Evolutionary conservation across 2,797 vertebrate species (phyloP).

Genomic region (Sebastolobus altivelis): DNA sequence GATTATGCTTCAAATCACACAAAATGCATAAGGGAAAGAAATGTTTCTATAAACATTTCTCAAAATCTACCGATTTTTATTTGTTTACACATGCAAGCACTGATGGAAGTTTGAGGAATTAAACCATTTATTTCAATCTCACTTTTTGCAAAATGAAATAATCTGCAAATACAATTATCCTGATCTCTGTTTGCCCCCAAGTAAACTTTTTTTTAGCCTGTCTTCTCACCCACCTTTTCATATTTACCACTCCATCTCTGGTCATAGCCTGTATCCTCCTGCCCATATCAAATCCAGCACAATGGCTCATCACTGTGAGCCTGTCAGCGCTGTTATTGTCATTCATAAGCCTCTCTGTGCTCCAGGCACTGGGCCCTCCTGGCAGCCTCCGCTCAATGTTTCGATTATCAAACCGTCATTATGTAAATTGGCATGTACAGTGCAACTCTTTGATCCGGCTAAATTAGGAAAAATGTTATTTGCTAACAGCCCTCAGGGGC

Average conservation of each 20-base stretch:
- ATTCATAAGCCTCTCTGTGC: conserved; percentile 75
- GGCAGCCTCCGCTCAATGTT: conserved; percentile 62
- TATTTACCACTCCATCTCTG: conserved; percentile 19
- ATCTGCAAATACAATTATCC: neutral
- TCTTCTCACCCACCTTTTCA: conserved; percentile 1
- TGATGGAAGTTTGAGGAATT: neutral
- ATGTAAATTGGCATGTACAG: conserved; percentile 85
- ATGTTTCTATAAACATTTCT: neutral
- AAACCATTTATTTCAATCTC: neutral
- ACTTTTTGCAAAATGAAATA: neutral
- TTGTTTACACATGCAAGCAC: neutral
- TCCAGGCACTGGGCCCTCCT: conserved; percentile 71
- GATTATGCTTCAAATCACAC: neutral
- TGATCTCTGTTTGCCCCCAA: neutral
- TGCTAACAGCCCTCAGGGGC: conserved; percentile 65
- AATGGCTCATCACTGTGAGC: conserved; percentile 74
- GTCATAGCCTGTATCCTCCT: conserved; percentile 27
- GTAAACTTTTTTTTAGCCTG: neutral
- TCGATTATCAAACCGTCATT: conserved; percentile 87
- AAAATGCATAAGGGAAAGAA: neutral
- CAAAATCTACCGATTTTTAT: neutral
- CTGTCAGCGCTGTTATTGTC: conserved; percentile 78
- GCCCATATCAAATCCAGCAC: conserved; percentile 68
- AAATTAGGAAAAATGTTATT: conserved; percentile 81
- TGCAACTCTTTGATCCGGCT: conserved; percentile 79